These are phyloP conservation scores for Harpagoxenus sublaevis DNA, from an alignment of 2,888 invertebrate species.

Conservation along the genomic window DNA sequence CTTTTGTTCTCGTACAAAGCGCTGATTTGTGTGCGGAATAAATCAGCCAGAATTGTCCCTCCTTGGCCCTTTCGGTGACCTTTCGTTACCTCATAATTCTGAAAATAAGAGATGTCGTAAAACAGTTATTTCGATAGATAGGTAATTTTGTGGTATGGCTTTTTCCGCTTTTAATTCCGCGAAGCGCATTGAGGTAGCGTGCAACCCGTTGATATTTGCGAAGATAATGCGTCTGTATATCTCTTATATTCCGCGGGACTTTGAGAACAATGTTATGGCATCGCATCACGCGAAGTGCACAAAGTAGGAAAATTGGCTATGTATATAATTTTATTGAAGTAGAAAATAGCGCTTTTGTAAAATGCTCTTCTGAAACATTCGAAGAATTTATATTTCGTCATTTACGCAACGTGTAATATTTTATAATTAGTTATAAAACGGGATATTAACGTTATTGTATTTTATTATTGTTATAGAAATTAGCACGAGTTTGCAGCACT, in stretches of 20 bases:
- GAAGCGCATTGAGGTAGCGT: neutral
- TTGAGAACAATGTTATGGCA: neutral
- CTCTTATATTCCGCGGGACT: neutral
- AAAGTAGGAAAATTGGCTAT: neutral
- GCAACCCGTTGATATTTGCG: neutral
- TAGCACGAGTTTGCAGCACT: neutral
- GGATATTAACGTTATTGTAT: neutral
- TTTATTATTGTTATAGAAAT: neutral
- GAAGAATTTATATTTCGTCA: neutral
- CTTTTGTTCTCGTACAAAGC: conserved; percentile 7
- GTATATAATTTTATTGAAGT: too few species aligned
- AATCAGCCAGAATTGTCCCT: neutral
- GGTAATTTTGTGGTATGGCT: neutral
- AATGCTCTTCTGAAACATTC: neutral
- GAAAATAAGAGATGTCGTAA: neutral
- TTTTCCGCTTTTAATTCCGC: neutral
- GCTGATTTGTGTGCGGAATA: neutral
- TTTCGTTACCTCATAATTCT: neutral
- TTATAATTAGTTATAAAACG: neutral
- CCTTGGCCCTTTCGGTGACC: neutral
- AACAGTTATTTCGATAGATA: neutral
- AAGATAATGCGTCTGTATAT: neutral
- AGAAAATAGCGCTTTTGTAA: neutral
- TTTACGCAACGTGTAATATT: neutral
- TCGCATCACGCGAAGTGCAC: neutral